These are phyloP conservation scores for Myopa tessellatipennis DNA, from an alignment of 2,888 invertebrate species.

Conservation along the genomic window DNA sequence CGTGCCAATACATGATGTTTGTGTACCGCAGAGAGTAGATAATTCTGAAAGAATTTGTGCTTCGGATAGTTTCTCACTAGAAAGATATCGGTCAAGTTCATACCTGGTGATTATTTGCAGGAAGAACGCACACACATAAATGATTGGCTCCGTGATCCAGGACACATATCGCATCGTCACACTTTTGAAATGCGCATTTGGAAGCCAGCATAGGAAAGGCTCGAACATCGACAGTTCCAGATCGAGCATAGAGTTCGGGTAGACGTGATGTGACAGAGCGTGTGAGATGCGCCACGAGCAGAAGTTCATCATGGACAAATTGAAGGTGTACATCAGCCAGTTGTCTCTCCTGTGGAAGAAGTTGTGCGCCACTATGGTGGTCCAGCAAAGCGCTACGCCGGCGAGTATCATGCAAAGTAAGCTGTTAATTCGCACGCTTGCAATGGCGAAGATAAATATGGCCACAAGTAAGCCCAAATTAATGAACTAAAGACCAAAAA, in stretches of 20 bases:
- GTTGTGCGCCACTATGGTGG: conserved; percentile 77
- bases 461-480: conserved; percentile 65
- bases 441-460: conserved; percentile 63
- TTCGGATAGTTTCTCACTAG: neutral
- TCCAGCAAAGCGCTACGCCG: conserved; percentile 73
- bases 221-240: conserved; percentile 77
- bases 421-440: conserved; percentile 62
- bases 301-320: conserved; percentile 73
- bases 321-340: conserved; percentile 83
- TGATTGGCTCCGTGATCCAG: conserved; percentile 69
- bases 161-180: conserved; percentile 70
- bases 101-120: conserved; percentile 61
- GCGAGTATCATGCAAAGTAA: conserved; percentile 65
- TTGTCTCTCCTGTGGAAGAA: conserved; percentile 81
- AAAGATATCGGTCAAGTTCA: neutral
- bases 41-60: conserved; percentile 50
- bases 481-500: conserved; percentile 56
- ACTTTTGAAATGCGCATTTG: conserved; percentile 70
- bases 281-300: conserved; percentile 82
- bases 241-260: conserved; percentile 81
- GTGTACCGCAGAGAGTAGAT: conserved; percentile 55
- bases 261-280: conserved; percentile 81
- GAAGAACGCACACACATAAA: conserved; percentile 59
- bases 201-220: conserved; percentile 76
- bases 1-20: conserved; percentile 65